Conservation (phyloP, 1,140 invertebrate genomes). For the Dendrolimus kikuchii region DNA sequence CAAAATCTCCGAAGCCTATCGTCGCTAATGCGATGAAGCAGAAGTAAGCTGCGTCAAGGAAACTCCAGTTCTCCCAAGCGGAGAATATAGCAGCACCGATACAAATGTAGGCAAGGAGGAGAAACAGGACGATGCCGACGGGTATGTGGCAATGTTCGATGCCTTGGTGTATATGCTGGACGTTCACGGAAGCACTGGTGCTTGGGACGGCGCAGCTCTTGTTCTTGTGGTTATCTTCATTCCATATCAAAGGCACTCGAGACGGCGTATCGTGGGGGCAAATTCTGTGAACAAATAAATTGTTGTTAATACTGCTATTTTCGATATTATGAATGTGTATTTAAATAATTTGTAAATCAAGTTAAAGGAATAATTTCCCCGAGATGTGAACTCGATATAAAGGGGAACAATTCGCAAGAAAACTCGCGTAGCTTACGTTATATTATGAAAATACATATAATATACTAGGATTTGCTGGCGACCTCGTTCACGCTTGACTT, state of each 20-base stretch:
- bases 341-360: too few relatives aligned
- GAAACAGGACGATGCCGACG: constrained; percentile 78
- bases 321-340: background rate
- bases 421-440: too few relatives aligned
- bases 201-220: constrained; percentile 49
- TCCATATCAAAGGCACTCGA: constrained; percentile 79
- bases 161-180: constrained; percentile 36
- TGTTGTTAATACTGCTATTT: background rate
- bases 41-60: constrained; percentile 89
- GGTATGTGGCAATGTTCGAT: constrained; percentile 77
- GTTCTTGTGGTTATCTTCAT: constrained; percentile 49
- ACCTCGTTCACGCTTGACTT: too few relatives aligned
- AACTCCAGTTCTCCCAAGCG: constrained; percentile 83
- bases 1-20: constrained; percentile 89
- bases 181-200: constrained; percentile 40
- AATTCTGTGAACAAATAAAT: constrained; percentile 58
- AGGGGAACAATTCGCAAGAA: too few relatives aligned
- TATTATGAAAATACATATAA: too few relatives aligned
- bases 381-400: too few relatives aligned
- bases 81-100: constrained; percentile 82
- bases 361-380: too few relatives aligned
- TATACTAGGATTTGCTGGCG: too few relatives aligned
- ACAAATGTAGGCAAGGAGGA: constrained; percentile 81
- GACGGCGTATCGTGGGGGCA: constrained; percentile 81
- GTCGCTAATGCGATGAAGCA: constrained; percentile 91